phyloP scores from a whole-genome alignment of 2,113 vertebrate species.

The Oryzias celebensis region DNA sequence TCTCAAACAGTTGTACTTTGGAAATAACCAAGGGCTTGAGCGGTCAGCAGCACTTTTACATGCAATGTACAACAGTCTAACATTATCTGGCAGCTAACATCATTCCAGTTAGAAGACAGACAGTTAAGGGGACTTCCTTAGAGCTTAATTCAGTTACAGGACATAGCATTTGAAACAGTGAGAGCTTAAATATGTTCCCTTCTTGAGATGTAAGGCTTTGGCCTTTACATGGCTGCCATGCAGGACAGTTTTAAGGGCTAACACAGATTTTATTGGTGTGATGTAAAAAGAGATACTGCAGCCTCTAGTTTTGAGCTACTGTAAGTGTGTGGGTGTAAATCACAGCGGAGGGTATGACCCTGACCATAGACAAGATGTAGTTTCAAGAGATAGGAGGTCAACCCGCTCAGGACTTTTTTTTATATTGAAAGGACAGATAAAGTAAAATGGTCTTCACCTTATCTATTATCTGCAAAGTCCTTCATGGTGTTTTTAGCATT shows the following conservation, averaged over 20 bases:
- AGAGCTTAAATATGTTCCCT: constrained; percentile 17
- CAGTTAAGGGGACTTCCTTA: constrained; percentile 31
- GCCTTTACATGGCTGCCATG: constrained; percentile 47
- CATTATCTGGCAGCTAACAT: constrained; percentile 48
- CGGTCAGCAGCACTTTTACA: constrained; percentile 52
- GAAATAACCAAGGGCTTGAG: constrained; percentile 63
- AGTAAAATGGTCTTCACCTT: background rate
- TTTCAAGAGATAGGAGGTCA: background rate
- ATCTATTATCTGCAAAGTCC: background rate
- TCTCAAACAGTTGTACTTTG: constrained; percentile 54
- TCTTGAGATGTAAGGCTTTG: constrained; percentile 23
- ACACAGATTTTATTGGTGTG: constrained; percentile 52
- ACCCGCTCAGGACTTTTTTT: background rate
- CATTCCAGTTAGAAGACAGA: constrained; percentile 37
- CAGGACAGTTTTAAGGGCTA: constrained; percentile 52
- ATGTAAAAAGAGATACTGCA: constrained; percentile 38
- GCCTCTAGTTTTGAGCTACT: constrained; percentile 35
- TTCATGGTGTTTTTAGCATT: background rate
- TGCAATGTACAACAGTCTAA: constrained; percentile 41
- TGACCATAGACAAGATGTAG: constrained; percentile 4
- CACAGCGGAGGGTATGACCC: constrained; percentile 16
- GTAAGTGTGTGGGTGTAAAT: constrained; percentile 9
- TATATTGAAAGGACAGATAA: background rate
- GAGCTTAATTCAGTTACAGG: constrained; percentile 23
- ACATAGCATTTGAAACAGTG: constrained; percentile 14